phyloP scores from a whole-genome alignment of 1,140 invertebrate genomes.

The Temnothorax curvispinosus region DNA sequence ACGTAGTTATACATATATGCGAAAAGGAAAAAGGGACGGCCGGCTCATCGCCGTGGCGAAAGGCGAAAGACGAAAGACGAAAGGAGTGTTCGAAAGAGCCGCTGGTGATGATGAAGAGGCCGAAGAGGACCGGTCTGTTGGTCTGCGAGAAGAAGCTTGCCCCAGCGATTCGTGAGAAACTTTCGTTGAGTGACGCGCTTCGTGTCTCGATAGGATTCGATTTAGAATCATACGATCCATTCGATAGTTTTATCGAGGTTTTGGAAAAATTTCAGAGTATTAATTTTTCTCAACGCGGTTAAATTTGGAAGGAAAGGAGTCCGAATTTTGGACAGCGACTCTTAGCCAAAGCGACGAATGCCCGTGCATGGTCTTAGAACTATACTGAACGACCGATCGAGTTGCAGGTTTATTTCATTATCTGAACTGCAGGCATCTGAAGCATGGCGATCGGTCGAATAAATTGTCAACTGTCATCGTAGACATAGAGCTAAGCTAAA shows the following conservation, averaged over 20 bases:
- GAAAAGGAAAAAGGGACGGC: constrained; percentile 58
- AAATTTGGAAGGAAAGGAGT: neutral
- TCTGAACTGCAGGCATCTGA: neutral
- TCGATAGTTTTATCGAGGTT: neutral
- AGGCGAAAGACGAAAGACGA: constrained; percentile 21
- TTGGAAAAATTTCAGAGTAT: neutral
- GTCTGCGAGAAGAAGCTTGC: constrained; percentile 23
- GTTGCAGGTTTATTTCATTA: neutral
- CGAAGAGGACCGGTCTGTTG: constrained; percentile 54
- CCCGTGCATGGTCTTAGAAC: neutral
- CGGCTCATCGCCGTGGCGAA: constrained; percentile 15
- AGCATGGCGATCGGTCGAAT: neutral
- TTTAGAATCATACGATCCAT: neutral
- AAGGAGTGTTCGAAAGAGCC: constrained; percentile 61
- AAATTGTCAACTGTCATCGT: neutral
- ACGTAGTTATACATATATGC: constrained; percentile 55
- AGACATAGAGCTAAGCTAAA: neutral
- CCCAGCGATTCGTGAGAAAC: constrained; percentile 70
- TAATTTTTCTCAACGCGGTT: neutral
- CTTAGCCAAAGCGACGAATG: neutral
- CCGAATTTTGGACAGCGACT: neutral
- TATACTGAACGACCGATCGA: neutral
- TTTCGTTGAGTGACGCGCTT: constrained; percentile 41
- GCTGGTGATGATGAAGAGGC: neutral
- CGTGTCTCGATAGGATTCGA: constrained; percentile 13